Evolutionary conservation across 2,888 invertebrate genomes (phyloP).

Genomic region (Philopedon plagiatum): DNA sequence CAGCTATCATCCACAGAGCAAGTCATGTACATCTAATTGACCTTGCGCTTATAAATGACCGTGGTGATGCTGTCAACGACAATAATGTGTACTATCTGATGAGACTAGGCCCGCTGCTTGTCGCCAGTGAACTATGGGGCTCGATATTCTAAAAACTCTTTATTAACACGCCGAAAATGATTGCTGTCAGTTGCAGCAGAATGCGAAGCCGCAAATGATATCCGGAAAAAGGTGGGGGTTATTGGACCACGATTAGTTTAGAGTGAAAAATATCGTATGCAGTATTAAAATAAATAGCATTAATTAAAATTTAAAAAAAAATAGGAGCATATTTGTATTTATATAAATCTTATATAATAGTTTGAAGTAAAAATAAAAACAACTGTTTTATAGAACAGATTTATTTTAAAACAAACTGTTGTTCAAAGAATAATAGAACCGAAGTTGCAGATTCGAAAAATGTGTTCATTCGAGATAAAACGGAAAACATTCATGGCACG

Average conservation of each 20-base stretch:
- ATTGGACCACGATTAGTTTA: neutral
- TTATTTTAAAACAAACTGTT: conserved; percentile 37
- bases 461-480: conserved; percentile 64
- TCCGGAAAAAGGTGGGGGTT: conserved; percentile 9
- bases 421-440: conserved; percentile 45
- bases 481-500: conserved; percentile 66
- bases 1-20: conserved; percentile 58
- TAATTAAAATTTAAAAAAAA: neutral
- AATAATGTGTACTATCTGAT: conserved; percentile 68
- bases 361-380: neutral
- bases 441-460: conserved; percentile 49
- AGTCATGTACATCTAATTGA: conserved; percentile 68
- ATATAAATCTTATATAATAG: no score
- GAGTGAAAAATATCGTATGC: neutral
- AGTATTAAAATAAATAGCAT: neutral
- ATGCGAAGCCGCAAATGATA: conserved; percentile 26
- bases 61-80: conserved; percentile 67
- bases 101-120: conserved; percentile 60
- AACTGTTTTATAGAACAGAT: conserved; percentile 6
- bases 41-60: conserved; percentile 69
- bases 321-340: no score
- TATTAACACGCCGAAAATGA: conserved; percentile 69
- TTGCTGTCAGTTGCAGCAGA: conserved; percentile 66
- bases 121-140: conserved; percentile 66
- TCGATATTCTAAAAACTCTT: conserved; percentile 68